A percentile compares a stretch with the other conserved stretches of the same genome.
Conservation (phyloP, 2,888 invertebrate species). For the Harpalus rubripes region DNA sequence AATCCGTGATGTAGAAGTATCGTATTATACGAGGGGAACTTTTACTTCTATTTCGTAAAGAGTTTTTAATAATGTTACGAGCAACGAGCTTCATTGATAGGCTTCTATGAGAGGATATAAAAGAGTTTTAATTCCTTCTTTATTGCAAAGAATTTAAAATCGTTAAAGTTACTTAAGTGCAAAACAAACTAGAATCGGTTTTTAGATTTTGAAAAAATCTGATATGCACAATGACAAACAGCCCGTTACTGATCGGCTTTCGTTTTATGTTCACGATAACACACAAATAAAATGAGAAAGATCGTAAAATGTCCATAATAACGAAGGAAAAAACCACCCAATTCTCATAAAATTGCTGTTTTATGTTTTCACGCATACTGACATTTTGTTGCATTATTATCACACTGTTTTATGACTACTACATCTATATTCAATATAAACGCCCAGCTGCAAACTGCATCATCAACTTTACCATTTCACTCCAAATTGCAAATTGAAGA, state of each 20-base stretch:
- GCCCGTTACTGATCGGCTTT: conserved; percentile 64
- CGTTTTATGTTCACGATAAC: conserved; percentile 64
- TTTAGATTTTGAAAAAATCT: conserved; percentile 57
- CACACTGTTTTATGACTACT: conserved; percentile 47
- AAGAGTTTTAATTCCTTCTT: too few species aligned
- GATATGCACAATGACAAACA: conserved; percentile 61
- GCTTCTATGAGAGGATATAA: too few species aligned
- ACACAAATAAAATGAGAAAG: conserved; percentile 64
- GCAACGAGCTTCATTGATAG: too few species aligned
- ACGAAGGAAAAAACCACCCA: conserved; percentile 63
- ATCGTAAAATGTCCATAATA: conserved; percentile 66
- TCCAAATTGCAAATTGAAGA: neutral
- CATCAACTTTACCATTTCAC: neutral
- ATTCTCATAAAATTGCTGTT: conserved; percentile 62
- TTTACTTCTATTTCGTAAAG: too few species aligned
- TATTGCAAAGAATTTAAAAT: neutral
- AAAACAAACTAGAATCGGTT: conserved; percentile 1
- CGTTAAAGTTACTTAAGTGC: conserved; percentile 13
- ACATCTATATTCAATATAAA: conserved; percentile 58
- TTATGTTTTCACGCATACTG: conserved; percentile 65
- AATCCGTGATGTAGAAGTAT: too few species aligned
- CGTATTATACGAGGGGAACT: too few species aligned
- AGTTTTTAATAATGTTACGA: too few species aligned
- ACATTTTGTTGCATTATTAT: conserved; percentile 66
- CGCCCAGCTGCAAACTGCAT: conserved; percentile 21